phyloP scores from a whole-genome alignment of 2,888 invertebrate species.

The Phaonia tiefii region DNA sequence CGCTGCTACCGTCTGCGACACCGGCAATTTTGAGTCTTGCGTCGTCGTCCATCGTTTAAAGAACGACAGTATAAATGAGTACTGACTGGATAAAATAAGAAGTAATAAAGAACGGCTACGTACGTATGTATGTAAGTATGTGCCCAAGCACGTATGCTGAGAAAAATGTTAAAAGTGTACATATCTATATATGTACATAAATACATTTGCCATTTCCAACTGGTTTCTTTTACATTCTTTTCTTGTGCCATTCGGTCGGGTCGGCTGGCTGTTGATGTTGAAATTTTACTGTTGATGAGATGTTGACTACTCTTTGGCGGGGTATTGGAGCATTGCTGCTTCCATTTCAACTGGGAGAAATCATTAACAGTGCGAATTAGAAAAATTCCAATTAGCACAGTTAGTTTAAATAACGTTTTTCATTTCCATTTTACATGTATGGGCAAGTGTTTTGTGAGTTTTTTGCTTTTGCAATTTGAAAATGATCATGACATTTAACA shows the following conservation, averaged over 20 bases:
- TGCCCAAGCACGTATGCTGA: too few species aligned
- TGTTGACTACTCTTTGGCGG: neutral
- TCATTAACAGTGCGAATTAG: slow-evolving; percentile 46
- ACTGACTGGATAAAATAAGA: slow-evolving; percentile 41
- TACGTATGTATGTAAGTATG: slow-evolving; percentile 35
- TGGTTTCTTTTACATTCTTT: slow-evolving; percentile 59
- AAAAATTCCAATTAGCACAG: slow-evolving; percentile 58
- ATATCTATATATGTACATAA: slow-evolving; percentile 35
- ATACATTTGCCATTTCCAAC: slow-evolving; percentile 55
- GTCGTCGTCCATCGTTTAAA: neutral
- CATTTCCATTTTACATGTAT: slow-evolving; percentile 7
- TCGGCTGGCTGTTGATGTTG: slow-evolving; percentile 17
- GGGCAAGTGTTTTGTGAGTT: neutral
- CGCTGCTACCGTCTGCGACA: neutral
- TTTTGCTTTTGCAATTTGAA: slow-evolving; percentile 25
- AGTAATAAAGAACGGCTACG: slow-evolving; percentile 23
- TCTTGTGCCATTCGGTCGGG: slow-evolving; percentile 31
- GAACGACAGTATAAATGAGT: slow-evolving; percentile 38
- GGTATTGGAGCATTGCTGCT: slow-evolving; percentile 23
- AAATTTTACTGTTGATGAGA: slow-evolving; percentile 44
- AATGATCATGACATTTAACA: slow-evolving; percentile 56
- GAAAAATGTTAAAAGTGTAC: slow-evolving; percentile 61
- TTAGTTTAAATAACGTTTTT: slow-evolving; percentile 45
- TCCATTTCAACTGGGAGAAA: slow-evolving; percentile 62
- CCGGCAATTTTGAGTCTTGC: slow-evolving; percentile 41